Conservation (phyloP, 2,888 invertebrate genomes). For the Tachina fera region DNA sequence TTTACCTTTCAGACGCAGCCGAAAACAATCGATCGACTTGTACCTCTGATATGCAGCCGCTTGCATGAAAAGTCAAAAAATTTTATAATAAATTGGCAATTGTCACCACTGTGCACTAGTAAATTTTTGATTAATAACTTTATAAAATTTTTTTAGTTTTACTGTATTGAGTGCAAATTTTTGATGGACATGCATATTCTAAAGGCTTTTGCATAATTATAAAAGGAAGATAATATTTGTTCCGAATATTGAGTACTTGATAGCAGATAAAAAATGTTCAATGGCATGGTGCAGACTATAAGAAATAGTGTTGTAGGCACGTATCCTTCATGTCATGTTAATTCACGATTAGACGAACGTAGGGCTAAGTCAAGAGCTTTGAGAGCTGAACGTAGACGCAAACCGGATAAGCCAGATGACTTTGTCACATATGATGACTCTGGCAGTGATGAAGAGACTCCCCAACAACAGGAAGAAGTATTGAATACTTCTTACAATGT, state of each 20-base stretch:
- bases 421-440: slow-evolving; percentile 95
- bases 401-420: slow-evolving; percentile 94
- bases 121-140: not conserved
- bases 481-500: slow-evolving; percentile 92
- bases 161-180: slow-evolving; percentile 26
- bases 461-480: slow-evolving; percentile 87
- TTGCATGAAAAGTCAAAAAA: too few relatives aligned
- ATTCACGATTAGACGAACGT: slow-evolving; percentile 88
- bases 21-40: too few relatives aligned
- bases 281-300: slow-evolving; percentile 82
- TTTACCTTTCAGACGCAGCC: too few relatives aligned
- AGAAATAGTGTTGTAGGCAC: slow-evolving; percentile 86
- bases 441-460: slow-evolving; percentile 92
- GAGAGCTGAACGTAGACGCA: slow-evolving; percentile 88
- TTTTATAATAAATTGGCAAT: not conserved
- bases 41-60: too few relatives aligned
- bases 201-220: not conserved
- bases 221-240: not conserved
- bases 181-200: slow-evolving; percentile 25
- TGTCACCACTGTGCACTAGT: not conserved
- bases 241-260: not conserved
- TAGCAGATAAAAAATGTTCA: slow-evolving; percentile 73
- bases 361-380: slow-evolving; percentile 85
- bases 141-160: not conserved
- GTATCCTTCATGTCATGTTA: slow-evolving; percentile 90